Evolutionary conservation across 1,140 invertebrate species (phyloP).

Genomic region (Apis cerana): DNA sequence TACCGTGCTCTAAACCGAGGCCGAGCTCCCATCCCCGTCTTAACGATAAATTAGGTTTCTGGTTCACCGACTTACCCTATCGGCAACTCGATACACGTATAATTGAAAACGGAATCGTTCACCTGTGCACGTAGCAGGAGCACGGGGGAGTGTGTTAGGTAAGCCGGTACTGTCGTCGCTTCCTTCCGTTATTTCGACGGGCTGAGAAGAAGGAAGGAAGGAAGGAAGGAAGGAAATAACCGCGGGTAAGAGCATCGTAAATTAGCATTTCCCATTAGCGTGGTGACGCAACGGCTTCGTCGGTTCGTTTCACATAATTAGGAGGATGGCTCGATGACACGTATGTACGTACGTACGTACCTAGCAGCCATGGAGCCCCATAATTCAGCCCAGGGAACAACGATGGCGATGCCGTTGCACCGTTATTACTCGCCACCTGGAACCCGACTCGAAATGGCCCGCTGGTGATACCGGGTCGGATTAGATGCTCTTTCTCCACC

Average conservation of each 20-base stretch:
- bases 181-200: slow-evolving; percentile 7
- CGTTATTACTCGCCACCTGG: slow-evolving; percentile 46
- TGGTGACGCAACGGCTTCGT: slow-evolving; percentile 23
- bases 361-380: slow-evolving; percentile 29
- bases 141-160: too few relatives aligned
- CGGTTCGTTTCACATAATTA: slow-evolving; percentile 52
- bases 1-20: too few relatives aligned
- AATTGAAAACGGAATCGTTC: slow-evolving; percentile 10
- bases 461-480: slow-evolving; percentile 42
- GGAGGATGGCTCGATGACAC: slow-evolving; percentile 49
- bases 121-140: too few relatives aligned
- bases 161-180: not conserved
- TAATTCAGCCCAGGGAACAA: slow-evolving; percentile 35
- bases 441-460: slow-evolving; percentile 45
- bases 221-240: too few relatives aligned
- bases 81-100: not conserved
- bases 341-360: slow-evolving; percentile 27
- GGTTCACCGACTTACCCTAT: not conserved
- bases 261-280: slow-evolving; percentile 48
- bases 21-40: too few relatives aligned
- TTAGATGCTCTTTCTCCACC: slow-evolving; percentile 41
- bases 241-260: slow-evolving; percentile 6
- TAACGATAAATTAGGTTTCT: not conserved
- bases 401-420: slow-evolving; percentile 49
- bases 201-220: not conserved